Conservation (phyloP, 2,888 invertebrate species). For the Drosophila pseudotakahashii region DNA sequence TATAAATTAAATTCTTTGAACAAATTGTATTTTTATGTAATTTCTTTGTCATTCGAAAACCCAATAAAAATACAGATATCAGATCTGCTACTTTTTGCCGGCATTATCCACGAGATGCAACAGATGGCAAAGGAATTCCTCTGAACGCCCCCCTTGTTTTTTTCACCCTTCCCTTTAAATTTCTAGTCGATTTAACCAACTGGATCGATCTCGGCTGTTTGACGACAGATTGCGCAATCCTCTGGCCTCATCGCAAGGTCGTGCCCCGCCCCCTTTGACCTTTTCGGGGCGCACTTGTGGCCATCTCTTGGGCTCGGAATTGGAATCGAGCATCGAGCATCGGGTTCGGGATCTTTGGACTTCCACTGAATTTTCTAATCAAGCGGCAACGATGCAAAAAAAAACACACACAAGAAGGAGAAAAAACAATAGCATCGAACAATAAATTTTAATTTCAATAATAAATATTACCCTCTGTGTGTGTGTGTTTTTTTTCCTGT, state of each 20-base stretch:
- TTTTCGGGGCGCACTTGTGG: conserved; percentile 38
- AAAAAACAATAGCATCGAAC: conserved; percentile 46
- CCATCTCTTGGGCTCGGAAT: conserved; percentile 8
- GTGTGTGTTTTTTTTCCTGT: background rate
- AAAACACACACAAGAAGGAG: conserved; percentile 3
- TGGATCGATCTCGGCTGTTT: background rate
- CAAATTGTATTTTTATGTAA: too few relatives aligned
- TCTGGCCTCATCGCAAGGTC: conserved; percentile 14
- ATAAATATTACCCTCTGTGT: conserved; percentile 33
- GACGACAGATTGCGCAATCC: conserved; percentile 48
- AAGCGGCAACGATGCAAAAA: conserved; percentile 57
- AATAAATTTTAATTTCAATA: conserved; percentile 72
- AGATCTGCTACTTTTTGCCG: background rate
- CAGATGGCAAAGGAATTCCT: conserved; percentile 12
- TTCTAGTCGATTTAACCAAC: background rate
- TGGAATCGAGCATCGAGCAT: too few relatives aligned
- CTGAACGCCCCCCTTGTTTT: conserved; percentile 10
- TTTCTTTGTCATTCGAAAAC: too few relatives aligned
- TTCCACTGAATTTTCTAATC: conserved; percentile 55
- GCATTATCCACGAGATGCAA: conserved; percentile 9
- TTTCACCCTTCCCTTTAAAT: conserved; percentile 10
- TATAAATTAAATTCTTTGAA: too few relatives aligned
- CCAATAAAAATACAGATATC: too few relatives aligned
- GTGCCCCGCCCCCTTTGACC: conserved; percentile 22
- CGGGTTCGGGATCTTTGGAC: background rate